These are phyloP conservation scores for Sebastes fasciatus DNA, from an alignment of 2,113 vertebrate species.

Conservation along the genomic window DNA sequence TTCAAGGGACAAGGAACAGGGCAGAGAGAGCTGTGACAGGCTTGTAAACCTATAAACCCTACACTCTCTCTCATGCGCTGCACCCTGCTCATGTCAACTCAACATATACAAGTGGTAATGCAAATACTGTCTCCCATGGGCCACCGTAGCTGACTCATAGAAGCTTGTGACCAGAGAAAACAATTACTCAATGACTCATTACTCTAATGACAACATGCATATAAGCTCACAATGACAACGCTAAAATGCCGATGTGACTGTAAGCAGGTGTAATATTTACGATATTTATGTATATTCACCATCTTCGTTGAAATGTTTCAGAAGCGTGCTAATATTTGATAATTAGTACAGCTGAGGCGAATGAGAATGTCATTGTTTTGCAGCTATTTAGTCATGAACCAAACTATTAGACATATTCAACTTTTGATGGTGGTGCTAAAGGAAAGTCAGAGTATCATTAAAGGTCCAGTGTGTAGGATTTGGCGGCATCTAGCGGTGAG, in stretches of 20 bases:
- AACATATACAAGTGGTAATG: neutral
- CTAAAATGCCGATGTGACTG: neutral
- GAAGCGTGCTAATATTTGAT: neutral
- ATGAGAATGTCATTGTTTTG: neutral
- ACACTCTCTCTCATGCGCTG: neutral
- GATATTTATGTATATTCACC: no score
- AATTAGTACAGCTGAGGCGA: neutral
- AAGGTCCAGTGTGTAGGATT: no score
- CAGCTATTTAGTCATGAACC: neutral
- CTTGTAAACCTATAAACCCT: neutral
- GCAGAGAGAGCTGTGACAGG: neutral
- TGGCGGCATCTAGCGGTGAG: no score
- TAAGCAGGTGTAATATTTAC: neutral
- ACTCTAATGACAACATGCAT: neutral
- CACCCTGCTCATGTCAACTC: neutral
- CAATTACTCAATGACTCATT: no score
- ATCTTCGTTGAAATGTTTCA: neutral
- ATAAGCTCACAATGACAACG: neutral
- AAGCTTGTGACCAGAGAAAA: neutral
- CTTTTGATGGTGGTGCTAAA: neutral
- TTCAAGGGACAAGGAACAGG: conserved; percentile 15
- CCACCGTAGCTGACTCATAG: neutral
- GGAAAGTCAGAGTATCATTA: neutral
- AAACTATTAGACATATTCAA: neutral
- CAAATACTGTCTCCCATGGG: neutral